Evolutionary conservation across 2,888 invertebrate species (phyloP).

Genomic region (Siphlonurus alternatus): DNA sequence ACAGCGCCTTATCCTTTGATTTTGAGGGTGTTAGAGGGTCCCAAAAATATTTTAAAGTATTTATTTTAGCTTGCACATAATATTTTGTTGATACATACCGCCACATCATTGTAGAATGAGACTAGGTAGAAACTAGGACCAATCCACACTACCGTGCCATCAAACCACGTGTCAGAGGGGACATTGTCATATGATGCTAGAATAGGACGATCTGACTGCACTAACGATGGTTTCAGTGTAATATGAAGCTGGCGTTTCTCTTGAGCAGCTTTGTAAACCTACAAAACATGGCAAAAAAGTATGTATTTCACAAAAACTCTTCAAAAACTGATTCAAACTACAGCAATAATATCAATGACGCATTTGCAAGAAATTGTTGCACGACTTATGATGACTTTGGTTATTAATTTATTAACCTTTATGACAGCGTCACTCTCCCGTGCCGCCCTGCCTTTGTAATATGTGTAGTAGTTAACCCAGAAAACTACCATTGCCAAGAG

Average conservation of each 20-base stretch:
- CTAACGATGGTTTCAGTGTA: slow-evolving; percentile 46
- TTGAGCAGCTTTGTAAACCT: slow-evolving; percentile 37
- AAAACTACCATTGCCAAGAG: no score
- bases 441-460: no score
- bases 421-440: no score
- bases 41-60: no score
- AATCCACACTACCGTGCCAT: slow-evolving; percentile 37
- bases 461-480: no score
- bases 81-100: slow-evolving; percentile 21
- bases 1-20: no score
- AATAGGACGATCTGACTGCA: slow-evolving; percentile 34
- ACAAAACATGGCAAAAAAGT: slow-evolving; percentile 12
- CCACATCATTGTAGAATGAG: slow-evolving; percentile 39
- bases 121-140: slow-evolving; percentile 33
- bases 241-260: slow-evolving; percentile 34
- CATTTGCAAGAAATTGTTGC: no score
- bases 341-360: neutral
- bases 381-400: no score
- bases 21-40: no score
- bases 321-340: neutral
- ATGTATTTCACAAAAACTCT: neutral
- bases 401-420: no score
- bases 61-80: no score
- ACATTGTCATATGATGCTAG: slow-evolving; percentile 34
- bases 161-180: slow-evolving; percentile 32